Base-by-base conservation (phyloP, 2,797 vertebrate species). In the Bradypodion pumilum region DNA sequence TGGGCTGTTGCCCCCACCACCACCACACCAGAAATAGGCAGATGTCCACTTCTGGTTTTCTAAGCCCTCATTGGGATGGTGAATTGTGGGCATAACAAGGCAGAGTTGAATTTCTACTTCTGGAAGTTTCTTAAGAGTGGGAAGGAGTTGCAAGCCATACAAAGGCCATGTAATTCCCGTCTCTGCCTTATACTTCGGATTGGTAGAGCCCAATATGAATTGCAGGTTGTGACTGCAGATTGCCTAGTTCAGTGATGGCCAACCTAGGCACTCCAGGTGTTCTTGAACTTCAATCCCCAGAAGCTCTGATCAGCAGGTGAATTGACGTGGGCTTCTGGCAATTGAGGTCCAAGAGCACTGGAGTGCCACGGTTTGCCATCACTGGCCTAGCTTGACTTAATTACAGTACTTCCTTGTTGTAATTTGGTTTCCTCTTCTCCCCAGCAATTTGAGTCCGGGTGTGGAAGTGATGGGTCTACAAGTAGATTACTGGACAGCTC, bases 401-500 rank as follows among this genome's bases (percentile, higher is more conserved):
- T 49, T 12, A n/a, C n/a, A n/a, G n/a, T n/a, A 23, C 12, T n/a
- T 56, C 15, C 52, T 52, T 63, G 10, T 37, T 44, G 25, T 13
- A 69, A 78, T 52, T 29, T 25, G 3, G 1, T 23, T 60, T 69
- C 60, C 37, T 15, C 16, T 52, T 52, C 15, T 27, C 44, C 32
- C 68, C 91, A 94, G 92, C 84, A 94, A 98, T 96, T 83, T 97
- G 86, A 98, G 97, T 84, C 97, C 98, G 4, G 97, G 98, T 1
- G 96, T 97, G 92, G 98, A 99, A 25, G 98, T 98, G 92, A 99
- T 99, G 88, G 98, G 98, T 74, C 97, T 99, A 87, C 98, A 99
- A 94, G 98, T 99, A 91, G 98, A 99, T 88, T 99, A 99, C 96
- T 99, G 98, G 98, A 96, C 98, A 88, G 97, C 97, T 16, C 98